Base-by-base conservation (phyloP, 2,888 invertebrate species). In the Andrena haemorrhoa region DNA sequence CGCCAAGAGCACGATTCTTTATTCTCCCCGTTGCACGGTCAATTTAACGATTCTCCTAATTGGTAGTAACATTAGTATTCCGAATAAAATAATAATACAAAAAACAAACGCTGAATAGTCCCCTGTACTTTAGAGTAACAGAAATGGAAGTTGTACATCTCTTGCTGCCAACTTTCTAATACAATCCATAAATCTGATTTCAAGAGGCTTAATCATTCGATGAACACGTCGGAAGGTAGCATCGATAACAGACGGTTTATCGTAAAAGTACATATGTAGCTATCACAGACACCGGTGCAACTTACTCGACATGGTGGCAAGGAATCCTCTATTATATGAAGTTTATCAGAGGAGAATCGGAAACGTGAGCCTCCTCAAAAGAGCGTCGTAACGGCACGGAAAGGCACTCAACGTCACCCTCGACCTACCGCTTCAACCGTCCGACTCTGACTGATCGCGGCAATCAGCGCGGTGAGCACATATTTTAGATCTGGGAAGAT, bases 291-390 rank as follows among this genome's bases (percentile, higher is more conserved):
- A 10, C 23, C 20, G 10, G 1, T 5, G 8, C 23, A 75, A 83
- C 83, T 84, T 84, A 84, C 83, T 83, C 69, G 23, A 63, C 83
- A 83, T 84, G 31, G 20, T 71, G n/a, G 23, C 29, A 69, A 20
- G 5, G n/a, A 29, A 8, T 70, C 10, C 10, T 49, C 1, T 20
- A 23, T 20, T 20, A 23, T 20, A 1, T 10, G 1, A 70, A n/a
- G 2, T 2, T 5, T 49, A 49, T 29, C 3, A 10, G 6, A 41
- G 26, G 23, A 49, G 66, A 64, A 56, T 53, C 41, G 10, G 16
- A 23, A 75, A 29, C 20, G 2, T 23, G 16, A 29, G 2, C 35
- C 56, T 56, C 58, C 8, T 16, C 7, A 23, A 10, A 29, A 56
- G 65, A 33, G 35, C 20, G 35, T 35, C 31, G 5, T 12, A n/a